Base-by-base conservation (phyloP, 2,113 vertebrate genomes). In the Poeciliopsis occidentalis region DNA sequence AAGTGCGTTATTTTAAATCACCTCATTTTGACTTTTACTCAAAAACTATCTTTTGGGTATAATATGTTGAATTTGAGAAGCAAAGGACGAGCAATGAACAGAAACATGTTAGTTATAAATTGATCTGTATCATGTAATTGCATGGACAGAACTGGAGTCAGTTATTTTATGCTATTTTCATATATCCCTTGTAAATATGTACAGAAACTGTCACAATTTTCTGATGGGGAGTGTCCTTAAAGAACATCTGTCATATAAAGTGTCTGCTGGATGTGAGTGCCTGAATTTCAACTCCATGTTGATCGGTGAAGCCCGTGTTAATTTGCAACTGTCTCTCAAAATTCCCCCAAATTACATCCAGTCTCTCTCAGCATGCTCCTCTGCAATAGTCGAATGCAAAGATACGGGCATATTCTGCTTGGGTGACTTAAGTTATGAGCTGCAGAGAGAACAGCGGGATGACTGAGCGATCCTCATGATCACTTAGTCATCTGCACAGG, bases 321-420 rank as follows among this genome's bases (percentile, higher is more conserved):
- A 89, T 89, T 78, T 85, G 67, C 80, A 83, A 86, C 80, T 79
- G 82, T 77, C 87, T 89, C 73, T 79, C 71, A 78, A 81, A 86
- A 86, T 87, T 85, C 41, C 74, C 73, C 72, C 87, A 91, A 93
- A 92, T 92, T 89, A 89, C 81, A 88, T 81, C 81, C 70, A 70
- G 87, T 91, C 83, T 87, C 82, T 81, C 78, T 78, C 76, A 89
- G 70, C 73, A 78, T 3, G 47, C 69, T 88, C 85, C 69, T 85
- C 37, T 27, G 92, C 83, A 78, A 81, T 8, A 60, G 76, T 85
- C 75, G 87, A 75, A 84, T 80, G 74, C 84, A 73, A 65, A 90
- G 89, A 91, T 89, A 87, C 87, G 85, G 71, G 77, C 77, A 80
- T 76, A 82, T 90, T 92, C 74, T 90, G 88, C 90, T 89, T 67